Conservation (phyloP, 2,888 invertebrate species). For the Athripsodes cinereus region DNA sequence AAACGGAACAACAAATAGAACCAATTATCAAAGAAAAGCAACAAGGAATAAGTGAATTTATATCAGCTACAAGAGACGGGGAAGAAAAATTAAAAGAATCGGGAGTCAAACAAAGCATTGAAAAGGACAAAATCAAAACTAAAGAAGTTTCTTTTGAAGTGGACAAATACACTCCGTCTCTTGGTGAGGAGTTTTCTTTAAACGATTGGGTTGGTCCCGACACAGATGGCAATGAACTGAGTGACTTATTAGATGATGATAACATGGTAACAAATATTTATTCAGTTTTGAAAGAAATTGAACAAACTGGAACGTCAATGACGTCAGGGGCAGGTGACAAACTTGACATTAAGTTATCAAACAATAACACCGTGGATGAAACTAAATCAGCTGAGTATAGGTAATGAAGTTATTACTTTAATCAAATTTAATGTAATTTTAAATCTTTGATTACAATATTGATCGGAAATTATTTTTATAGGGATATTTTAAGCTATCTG, state of each 20-base stretch:
- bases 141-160: constrained; percentile 20
- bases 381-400: constrained; percentile 29
- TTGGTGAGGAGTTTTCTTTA: constrained; percentile 5
- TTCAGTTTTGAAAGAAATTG: constrained; percentile 49
- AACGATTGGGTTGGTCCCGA: constrained; percentile 13
- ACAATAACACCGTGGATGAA: background rate
- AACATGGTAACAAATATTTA: constrained; percentile 48
- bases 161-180: background rate
- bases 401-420: constrained; percentile 32
- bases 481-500: constrained; percentile 59
- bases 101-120: background rate
- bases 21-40: constrained; percentile 19
- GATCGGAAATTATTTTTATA: constrained; percentile 33
- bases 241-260: constrained; percentile 28
- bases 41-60: background rate
- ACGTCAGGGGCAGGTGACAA: constrained; percentile 34
- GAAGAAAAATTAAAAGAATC: background rate
- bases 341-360: background rate
- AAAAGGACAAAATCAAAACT: constrained; percentile 4
- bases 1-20: constrained; percentile 19
- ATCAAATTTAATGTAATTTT: background rate
- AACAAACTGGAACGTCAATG: constrained; percentile 31
- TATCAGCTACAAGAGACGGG: background rate
- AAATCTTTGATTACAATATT: background rate
- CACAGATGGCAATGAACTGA: constrained; percentile 12